Evolutionary conservation across 2,888 invertebrate species (phyloP), one percentile per base, ranked within the genome.

Genomic region (Perdita meconis): DNA sequence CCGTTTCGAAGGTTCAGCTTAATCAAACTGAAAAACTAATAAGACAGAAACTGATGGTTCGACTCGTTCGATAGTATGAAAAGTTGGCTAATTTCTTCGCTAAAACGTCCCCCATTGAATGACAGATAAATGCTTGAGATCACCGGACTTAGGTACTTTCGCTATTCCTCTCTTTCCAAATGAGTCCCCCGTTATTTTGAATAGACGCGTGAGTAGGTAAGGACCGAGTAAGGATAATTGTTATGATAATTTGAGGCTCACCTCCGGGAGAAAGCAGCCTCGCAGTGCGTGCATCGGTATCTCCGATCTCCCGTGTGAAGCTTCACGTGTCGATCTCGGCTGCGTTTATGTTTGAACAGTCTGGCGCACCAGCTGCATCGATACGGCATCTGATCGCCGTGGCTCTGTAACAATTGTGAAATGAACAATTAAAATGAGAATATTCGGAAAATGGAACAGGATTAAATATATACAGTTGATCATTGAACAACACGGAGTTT

Each of bases 281-380:
- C 97, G 93, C 98, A 98, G 90, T 97, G 97, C 12, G 95, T 94
- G 92, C 98, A 98, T 90, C 97, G 96, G 93, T 97, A 98, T 92
- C 97, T 97, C 91, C 97, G 95, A 92, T 97, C 97, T 10, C 97
- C 97, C 0, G 97, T 97, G 93, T 98, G 98, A 75, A 98, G 94
- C 92, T 98, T 98, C 87, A 97, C 96, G 93, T 98, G 98, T 24
- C 98, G 95, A 93, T 98, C 98, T 67, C 98, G 94, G 81, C 97
- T 98, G 38, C 98, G 94, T 92, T 98, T 98, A 94, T 98, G 98
- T 93, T 98, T 98, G 94, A 98, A 98, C 83, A 97, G 94, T 80
- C 98, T 95, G 74, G 96, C 96, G 93, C 98, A 98, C 93, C 96
- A 97, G 87, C 96, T 96, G 93, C 98, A 98, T 83, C 96, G 96